phyloP scores from a whole-genome alignment of 2,888 invertebrate species.

The Ennomos fuscantarius region DNA sequence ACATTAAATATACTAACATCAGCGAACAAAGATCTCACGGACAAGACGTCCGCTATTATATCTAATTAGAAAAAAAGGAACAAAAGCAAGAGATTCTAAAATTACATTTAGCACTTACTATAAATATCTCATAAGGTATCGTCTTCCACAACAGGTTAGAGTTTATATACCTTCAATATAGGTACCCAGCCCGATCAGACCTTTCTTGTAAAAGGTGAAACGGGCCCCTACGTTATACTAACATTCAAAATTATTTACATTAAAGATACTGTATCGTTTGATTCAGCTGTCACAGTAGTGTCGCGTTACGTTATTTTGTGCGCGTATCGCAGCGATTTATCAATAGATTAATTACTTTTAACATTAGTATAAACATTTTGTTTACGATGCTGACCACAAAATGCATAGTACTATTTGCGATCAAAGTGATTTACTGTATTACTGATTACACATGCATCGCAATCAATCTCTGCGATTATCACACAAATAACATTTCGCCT shows the following conservation, averaged over 20 bases:
- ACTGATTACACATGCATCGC: background rate
- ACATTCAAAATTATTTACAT: slow-evolving; percentile 75
- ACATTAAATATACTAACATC: slow-evolving; percentile 37
- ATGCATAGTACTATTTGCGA: background rate
- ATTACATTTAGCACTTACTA: slow-evolving; percentile 70
- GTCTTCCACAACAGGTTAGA: slow-evolving; percentile 81
- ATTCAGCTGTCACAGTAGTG: slow-evolving; percentile 21
- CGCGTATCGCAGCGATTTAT: background rate
- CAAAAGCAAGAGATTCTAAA: slow-evolving; percentile 57
- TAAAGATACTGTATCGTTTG: slow-evolving; percentile 16
- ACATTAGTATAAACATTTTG: background rate
- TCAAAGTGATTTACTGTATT: too few relatives aligned
- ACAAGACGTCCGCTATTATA: slow-evolving; percentile 35
- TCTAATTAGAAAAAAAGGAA: slow-evolving; percentile 49
- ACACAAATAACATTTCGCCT: slow-evolving; percentile 18
- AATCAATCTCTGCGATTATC: slow-evolving; percentile 5
- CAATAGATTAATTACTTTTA: background rate
- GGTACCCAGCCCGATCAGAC: slow-evolving; percentile 60
- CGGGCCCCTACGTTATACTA: slow-evolving; percentile 62
- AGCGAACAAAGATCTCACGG: slow-evolving; percentile 36
- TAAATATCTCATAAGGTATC: slow-evolving; percentile 79
- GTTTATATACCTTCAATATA: slow-evolving; percentile 54
- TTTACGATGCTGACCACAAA: background rate
- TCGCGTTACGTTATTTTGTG: slow-evolving; percentile 43
- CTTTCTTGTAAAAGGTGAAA: slow-evolving; percentile 40